These are phyloP conservation scores for Tetramorium simillimum DNA, from an alignment of 1,140 invertebrate species.

Conservation along the genomic window DNA sequence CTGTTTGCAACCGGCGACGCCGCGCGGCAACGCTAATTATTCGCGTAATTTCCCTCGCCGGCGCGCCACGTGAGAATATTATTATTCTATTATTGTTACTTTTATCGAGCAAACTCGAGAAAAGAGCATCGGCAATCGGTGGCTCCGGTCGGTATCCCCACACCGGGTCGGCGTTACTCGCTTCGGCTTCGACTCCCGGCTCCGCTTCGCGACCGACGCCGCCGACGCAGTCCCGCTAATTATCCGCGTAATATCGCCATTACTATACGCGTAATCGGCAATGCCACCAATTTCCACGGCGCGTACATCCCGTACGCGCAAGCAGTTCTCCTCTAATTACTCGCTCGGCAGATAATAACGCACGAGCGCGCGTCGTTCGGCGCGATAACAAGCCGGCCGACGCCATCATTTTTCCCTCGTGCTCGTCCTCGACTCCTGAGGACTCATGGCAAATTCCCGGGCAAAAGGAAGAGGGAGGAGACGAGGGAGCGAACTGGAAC, in stretches of 20 bases:
- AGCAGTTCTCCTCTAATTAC: conserved; percentile 38
- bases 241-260: conserved; percentile 55
- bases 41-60: conserved; percentile 56
- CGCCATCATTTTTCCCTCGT: conserved; percentile 60
- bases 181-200: not conserved
- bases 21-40: conserved; percentile 61
- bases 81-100: not conserved
- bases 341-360: conserved; percentile 38
- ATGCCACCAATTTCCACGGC: conserved; percentile 34
- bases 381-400: conserved; percentile 57
- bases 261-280: conserved; percentile 32
- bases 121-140: not conserved
- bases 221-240: conserved; percentile 49
- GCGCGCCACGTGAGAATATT: conserved; percentile 26
- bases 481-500: conserved; percentile 74
- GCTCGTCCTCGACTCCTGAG: conserved; percentile 58
- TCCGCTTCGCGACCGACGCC: conserved; percentile 41
- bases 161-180: conserved; percentile 8
- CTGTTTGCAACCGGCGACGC: conserved; percentile 67
- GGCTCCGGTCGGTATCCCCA: not conserved
- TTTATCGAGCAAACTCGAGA: not conserved
- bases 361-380: conserved; percentile 25
- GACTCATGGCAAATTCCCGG: conserved; percentile 22
- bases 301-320: not conserved
- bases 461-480: conserved; percentile 68